Conservation (phyloP, 2,888 invertebrate species). For the Apomyelois bistriatella region DNA sequence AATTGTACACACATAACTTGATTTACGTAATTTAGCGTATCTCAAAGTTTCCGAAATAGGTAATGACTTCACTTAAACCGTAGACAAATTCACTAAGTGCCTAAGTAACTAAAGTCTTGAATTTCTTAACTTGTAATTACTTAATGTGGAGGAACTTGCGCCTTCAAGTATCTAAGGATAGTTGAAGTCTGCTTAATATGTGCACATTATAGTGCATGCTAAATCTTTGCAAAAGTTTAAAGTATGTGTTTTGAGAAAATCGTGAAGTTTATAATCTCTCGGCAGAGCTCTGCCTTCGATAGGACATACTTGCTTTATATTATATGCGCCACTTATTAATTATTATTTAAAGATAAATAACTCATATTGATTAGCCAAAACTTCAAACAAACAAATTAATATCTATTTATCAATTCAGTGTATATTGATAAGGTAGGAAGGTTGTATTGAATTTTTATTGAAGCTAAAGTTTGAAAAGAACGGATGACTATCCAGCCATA, state of each 20-base stretch:
- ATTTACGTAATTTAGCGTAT: not conserved
- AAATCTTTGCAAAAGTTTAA: not conserved
- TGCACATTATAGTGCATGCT: not conserved
- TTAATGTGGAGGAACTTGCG: constrained; percentile 46
- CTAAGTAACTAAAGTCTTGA: constrained; percentile 36
- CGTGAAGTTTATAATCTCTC: constrained; percentile 6
- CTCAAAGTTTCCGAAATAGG: not conserved
- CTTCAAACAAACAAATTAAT: too few species aligned
- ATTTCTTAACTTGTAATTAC: constrained; percentile 62
- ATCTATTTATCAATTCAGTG: too few species aligned
- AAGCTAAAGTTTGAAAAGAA: too few species aligned
- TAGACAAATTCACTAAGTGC: constrained; percentile 48
- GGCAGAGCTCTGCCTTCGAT: not conserved
- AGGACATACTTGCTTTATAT: not conserved
- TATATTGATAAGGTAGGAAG: too few species aligned
- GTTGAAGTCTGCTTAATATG: constrained; percentile 8
- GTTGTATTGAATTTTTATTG: too few species aligned
- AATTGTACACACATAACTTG: too few species aligned
- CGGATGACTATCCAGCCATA: too few species aligned
- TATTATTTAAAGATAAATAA: too few species aligned
- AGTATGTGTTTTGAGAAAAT: constrained; percentile 1
- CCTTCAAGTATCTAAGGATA: constrained; percentile 29
- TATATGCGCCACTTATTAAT: not conserved
- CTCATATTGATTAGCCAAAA: too few species aligned
- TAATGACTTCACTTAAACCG: constrained; percentile 14